Base-by-base conservation (phyloP, 2,113 vertebrate genomes). In the Catharus minimus region DNA sequence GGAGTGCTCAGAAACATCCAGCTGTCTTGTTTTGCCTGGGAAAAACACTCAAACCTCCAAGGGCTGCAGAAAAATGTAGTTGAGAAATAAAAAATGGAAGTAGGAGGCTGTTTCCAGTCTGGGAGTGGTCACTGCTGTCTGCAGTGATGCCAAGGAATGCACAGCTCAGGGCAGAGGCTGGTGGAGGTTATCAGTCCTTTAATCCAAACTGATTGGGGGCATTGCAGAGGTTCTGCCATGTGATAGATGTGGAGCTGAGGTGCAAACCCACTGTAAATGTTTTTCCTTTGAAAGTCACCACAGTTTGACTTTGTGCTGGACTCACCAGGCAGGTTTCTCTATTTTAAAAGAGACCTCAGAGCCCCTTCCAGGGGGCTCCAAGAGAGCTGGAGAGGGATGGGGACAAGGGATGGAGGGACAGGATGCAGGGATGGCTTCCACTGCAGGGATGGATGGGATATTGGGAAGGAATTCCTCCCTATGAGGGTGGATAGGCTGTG, bases 281-380 rank as follows among this genome's bases (percentile, higher is more conserved):
- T 23, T 73, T 24, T 36, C 60, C 18, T 80, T 61, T 65, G 44
- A 22, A 69, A 61, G 50, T 30, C 50, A 47, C 1, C 23, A 7
- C 27, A 21, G 38, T 26, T 73, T 69, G 79, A 8, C 16, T 69
- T 60, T 3, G 46, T 8, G 2, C 65, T 15, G n/a, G 65, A 38
- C 10, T 52, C 5, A 3, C 46, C 0, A 0, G 30, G 55, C 24
- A 76, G 60, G 5, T 32, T 33, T 43, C 65, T 78, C 32, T 18
- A 1, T 5, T 38, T 38, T 1, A 1, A n/a, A 41, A 57, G 17
- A 20, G 46, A 39, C 1, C 32, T 87, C 28, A 58, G 32, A 58
- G 44, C 28, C 11, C 6, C 9, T 66, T 1, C 0, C 76, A 52
- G 38, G 0, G 49, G 5, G 10, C 22, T 73, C 27, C n/a, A 58